Evolutionary conservation across 2,888 invertebrate species (phyloP).

Genomic region (Lagria hirta): DNA sequence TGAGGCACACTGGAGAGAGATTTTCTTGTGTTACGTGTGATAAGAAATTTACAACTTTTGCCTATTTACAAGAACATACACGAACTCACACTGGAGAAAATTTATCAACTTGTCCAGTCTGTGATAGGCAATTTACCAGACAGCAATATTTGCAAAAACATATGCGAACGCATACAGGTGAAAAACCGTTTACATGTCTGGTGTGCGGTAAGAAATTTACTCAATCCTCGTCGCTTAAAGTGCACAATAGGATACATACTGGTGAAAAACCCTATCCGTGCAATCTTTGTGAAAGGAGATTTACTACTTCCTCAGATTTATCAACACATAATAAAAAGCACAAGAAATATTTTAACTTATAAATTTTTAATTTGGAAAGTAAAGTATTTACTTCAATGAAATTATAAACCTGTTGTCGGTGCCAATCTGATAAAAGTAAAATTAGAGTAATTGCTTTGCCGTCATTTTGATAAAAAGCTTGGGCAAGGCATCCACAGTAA

Average conservation of each 20-base stretch:
- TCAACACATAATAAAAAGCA: slow-evolving; percentile 48
- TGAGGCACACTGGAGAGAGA: slow-evolving; percentile 49
- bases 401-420: background rate
- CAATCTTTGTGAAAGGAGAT: slow-evolving; percentile 46
- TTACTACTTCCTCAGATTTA: slow-evolving; percentile 49
- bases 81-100: slow-evolving; percentile 52
- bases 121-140: slow-evolving; percentile 57
- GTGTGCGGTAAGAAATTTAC: slow-evolving; percentile 50
- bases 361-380: slow-evolving; percentile 20
- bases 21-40: slow-evolving; percentile 48
- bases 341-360: slow-evolving; percentile 49
- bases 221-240: slow-evolving; percentile 50
- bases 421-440: background rate
- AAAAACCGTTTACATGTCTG: slow-evolving; percentile 49
- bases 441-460: too few species aligned
- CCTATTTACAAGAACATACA: slow-evolving; percentile 47
- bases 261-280: slow-evolving; percentile 51
- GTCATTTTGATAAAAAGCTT: background rate
- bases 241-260: slow-evolving; percentile 47
- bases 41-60: slow-evolving; percentile 49
- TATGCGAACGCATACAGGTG: slow-evolving; percentile 57
- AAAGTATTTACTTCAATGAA: background rate
- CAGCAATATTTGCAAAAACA: slow-evolving; percentile 59
- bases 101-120: slow-evolving; percentile 51
- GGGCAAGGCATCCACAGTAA: background rate